Evolutionary conservation across 2,113 vertebrate species (phyloP).

Genomic region (Petrocephalus microphthalmus): DNA sequence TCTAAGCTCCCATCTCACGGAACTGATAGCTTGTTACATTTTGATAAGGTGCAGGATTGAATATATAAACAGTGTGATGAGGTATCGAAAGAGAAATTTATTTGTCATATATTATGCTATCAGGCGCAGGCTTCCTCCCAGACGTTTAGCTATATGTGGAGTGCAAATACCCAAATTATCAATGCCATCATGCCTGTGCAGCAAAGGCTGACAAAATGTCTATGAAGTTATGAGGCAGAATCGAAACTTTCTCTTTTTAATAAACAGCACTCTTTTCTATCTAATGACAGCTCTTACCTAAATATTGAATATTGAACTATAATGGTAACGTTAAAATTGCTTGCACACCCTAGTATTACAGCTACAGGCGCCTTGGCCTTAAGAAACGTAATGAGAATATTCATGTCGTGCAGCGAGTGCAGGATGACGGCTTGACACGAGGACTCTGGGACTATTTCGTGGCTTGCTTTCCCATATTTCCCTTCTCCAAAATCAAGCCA

Average conservation of each 20-base stretch:
- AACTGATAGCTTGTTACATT: conserved; percentile 17
- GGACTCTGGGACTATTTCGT: conserved; percentile 29
- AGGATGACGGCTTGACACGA: conserved; percentile 24
- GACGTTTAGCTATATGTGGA: conserved; percentile 24
- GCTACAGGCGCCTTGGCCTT: conserved; percentile 18
- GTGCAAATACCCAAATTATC: conserved; percentile 28
- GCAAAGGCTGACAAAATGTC: conserved; percentile 39
- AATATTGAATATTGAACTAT: conserved; percentile 31
- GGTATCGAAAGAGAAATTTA: conserved; percentile 16
- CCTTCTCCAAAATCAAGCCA: neutral
- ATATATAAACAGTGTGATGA: conserved; percentile 7
- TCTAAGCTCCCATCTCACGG: neutral
- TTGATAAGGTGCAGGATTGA: conserved; percentile 7
- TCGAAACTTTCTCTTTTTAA: conserved; percentile 30
- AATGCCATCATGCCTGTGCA: conserved; percentile 38
- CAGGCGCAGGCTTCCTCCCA: neutral
- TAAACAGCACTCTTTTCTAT: conserved; percentile 35
- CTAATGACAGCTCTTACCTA: conserved; percentile 34
- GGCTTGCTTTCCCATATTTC: conserved; percentile 22
- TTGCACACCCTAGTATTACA: conserved; percentile 21
- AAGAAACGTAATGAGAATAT: conserved; percentile 27
- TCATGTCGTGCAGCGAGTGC: neutral
- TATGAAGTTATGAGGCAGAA: conserved; percentile 36
- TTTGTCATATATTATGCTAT: conserved; percentile 8
- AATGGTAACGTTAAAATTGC: conserved; percentile 18